Evolutionary conservation across 2,113 vertebrate species (phyloP), one percentile per base, ranked within the genome.

Genomic region (Galbula dea): DNA sequence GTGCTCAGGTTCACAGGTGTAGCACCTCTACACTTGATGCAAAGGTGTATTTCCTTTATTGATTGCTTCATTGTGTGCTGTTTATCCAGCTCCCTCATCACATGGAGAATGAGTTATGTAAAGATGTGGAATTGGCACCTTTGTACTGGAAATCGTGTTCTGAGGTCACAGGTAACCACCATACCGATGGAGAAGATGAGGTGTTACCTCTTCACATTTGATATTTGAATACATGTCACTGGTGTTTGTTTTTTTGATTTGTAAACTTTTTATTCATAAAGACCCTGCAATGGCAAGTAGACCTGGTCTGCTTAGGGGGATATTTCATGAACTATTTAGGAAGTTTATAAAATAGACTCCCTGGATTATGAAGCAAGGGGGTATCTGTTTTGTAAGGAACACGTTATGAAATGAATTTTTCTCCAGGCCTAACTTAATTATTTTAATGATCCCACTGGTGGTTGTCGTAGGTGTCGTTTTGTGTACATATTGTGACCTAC

Each of bases 401-500:
- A 22, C 68, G 75, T 91, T 96, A 94, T 34, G 78, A 94, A 95
- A 95, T 90, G 11, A 88, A 93, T 96, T 95, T 95, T 59, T 95
- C 94, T 95, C 83, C 94, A 95, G 94, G 94, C 94, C 89, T 95
- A 74, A 54, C 89, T 94, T 93, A 89, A 95, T 93, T 94, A 94
- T 94, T 96, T 93, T 95, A 95, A 96, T 89, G 87, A 94, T 94
- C 91, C 95, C 85, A 52, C 75, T 96, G 89, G 87, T 93, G 75
- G 89, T 65, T 94, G 91, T 94, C 1, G 11, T 95, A 90, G 87
- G 93, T 96, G 93, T 88, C 36, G 9, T 89, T 91, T 82, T 91
- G 61, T 95, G 91, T 94, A 58, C 61, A 71, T 83, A 81, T 89
- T 88, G 82, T 95, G 95, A 96, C 91, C 86, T 91, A 88, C 75